Conservation (phyloP, 2,797 vertebrate genomes). For the Sebastiscus tertius region DNA sequence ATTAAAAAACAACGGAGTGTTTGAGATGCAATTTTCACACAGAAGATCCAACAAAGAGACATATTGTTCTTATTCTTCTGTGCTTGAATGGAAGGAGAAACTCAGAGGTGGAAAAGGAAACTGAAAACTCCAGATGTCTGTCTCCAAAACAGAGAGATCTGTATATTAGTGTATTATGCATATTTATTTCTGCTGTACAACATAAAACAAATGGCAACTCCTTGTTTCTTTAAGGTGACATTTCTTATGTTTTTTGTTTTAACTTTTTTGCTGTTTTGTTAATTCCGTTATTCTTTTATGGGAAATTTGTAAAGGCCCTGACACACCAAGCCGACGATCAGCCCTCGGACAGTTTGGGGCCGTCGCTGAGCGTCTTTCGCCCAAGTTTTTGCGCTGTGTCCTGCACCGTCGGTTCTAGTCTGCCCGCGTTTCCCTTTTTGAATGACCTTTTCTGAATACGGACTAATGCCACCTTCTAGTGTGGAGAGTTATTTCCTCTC, state of each 20-base stretch:
- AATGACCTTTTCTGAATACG: no score
- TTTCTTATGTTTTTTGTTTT: background rate
- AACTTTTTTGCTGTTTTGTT: background rate
- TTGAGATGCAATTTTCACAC: background rate
- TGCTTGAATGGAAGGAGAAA: background rate
- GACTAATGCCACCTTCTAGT: fast-evolving
- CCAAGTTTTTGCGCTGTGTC: no score
- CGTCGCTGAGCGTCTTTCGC: no score
- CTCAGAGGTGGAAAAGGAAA: background rate
- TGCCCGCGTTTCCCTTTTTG: no score
- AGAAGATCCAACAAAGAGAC: background rate
- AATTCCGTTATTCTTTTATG: background rate
- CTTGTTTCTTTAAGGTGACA: background rate
- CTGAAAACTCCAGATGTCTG: background rate
- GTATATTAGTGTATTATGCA: background rate
- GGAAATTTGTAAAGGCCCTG: background rate
- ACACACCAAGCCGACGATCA: no score
- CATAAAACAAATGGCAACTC: background rate
- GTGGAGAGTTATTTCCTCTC: no score
- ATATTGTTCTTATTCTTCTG: background rate
- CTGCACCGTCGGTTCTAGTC: no score
- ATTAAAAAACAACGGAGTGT: background rate
- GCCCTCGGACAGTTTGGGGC: no score
- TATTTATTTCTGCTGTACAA: background rate
- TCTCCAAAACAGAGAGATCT: background rate